Evolutionary conservation across 53 echinoderm and acorn worm species (phyloP), one percentile per base, ranked within the genome.

Genomic region (Pentamera pediparva): DNA sequence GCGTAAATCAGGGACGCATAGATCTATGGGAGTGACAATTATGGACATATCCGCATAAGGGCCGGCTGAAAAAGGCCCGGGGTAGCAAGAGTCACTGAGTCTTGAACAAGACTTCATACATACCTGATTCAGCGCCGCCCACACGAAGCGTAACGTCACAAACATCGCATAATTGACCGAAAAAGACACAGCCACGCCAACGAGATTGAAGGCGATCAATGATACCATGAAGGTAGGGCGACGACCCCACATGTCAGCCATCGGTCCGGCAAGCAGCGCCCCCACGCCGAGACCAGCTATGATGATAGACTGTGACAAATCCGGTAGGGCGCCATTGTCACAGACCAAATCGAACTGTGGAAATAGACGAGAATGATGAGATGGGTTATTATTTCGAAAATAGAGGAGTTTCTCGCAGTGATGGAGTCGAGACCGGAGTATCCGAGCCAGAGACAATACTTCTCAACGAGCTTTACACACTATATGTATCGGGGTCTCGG

Each of bases 211-310:
- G 11, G 45, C n/a, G 15, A 67, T n/a, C 6, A 67, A 31, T 43
- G 67, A 39, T 4, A 12, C 1, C 3, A 67, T 28, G 21, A 67
- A 43, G 26, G 67, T 67, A 10, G 67, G 67, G 15, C 67, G 43
- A 27, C 45, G 27, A 10, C 67, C 67, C 43, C 31, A 67, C 11
- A 30, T 26, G 39, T 67, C 67, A 10, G 67, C 67, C 18, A 67
- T 21, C 31, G 47, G 67, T 41, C 67, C 67, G 12, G 22, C 39
- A 4, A 67, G 11, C 4, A 43, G 40, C 10, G 39, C 26, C 29
- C 67, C 67, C 5, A 41, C 67, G 5, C 43, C 67, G n/a, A 67
- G 45, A 27, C 67, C 67, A 43, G 67, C 67, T 12, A 67, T 22
- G 0, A 67, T 27, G 15, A 67, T 20, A 12, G 67, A 67, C 29